Percentiles rank a stretch among this genome's conserved stretches.
Evolutionary conservation across 2,888 invertebrate species (phyloP).

Genomic region (Euplexia lucipara): DNA sequence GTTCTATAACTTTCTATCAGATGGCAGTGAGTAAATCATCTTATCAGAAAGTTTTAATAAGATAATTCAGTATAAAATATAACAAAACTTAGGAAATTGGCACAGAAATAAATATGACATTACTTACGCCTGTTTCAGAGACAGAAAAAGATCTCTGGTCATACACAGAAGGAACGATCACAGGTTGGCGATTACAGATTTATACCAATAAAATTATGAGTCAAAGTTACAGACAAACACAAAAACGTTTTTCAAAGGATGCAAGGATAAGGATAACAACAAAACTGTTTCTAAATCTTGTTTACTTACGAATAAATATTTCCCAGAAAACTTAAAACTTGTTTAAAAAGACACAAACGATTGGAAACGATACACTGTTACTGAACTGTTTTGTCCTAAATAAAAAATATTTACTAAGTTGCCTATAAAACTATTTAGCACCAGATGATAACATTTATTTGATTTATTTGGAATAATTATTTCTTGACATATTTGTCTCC

Average conservation of each 20-base stretch:
- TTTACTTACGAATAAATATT: slow-evolving; percentile 29
- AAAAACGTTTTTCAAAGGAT: background rate
- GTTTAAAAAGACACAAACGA: slow-evolving; percentile 22
- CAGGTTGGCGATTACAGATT: no score
- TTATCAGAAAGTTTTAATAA: no score
- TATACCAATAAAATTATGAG: background rate
- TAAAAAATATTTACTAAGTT: background rate
- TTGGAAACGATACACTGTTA: background rate
- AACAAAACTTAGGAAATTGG: no score
- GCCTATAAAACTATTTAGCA: background rate
- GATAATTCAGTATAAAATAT: no score
- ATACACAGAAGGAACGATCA: no score
- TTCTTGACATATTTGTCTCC: slow-evolving; percentile 34
- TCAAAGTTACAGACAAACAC: no score
- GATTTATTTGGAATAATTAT: background rate
- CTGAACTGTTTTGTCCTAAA: slow-evolving; percentile 1
- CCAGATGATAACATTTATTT: background rate
- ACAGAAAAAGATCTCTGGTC: no score
- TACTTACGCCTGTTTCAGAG: no score
- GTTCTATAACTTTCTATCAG: no score
- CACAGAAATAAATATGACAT: no score
- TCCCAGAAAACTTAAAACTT: slow-evolving; percentile 1
- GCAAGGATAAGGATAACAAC: slow-evolving; percentile 4
- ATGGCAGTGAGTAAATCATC: no score
- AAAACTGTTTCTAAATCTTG: slow-evolving; percentile 22